Base-by-base conservation (phyloP, 2,113 vertebrate species). In the Hiodon alosoides region DNA sequence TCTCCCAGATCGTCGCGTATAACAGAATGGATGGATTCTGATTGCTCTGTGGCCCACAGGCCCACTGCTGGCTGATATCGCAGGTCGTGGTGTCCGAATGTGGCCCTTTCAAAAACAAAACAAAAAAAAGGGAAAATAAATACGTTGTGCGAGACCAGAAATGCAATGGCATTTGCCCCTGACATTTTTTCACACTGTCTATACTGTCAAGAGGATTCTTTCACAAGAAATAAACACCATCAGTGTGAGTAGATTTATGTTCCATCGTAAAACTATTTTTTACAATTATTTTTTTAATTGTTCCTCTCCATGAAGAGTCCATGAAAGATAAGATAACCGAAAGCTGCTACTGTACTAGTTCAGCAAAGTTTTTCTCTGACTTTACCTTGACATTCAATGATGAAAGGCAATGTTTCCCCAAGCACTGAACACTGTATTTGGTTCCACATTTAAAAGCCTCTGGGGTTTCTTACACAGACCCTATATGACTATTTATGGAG, bases 341-440 rank as follows among this genome's bases (percentile, higher is more conserved):
- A 67, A 82, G 85, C 79, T 77, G 80, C 82, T 84, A 87, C 86
- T 88, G 80, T 86, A 83, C 71, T 78, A 74, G 84, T 79, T 59
- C 85, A 85, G 87, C 75, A 64, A 77, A 72, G 72, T 78, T 79
- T 67, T 79, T 78, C 58, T 64, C 60, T 69, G 78, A 80, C 76
- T 81, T 77, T 59, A 13, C 78, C 66, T 67, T 77, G 72, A 80
- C 83, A 79, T 77, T 79, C 58, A 67, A 78, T 70, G 65, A 46
- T 75, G 77, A 71, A 53, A 77, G 71, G 60, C 48, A n/a, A 59
- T 50, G 48, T 54, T 11, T 57, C 66, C 47, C 73, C 10, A 48
- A 31, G 59, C 69, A 80, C 76, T 74, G 77, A 72, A 73, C 72
- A 57, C 61, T 71, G 62, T 59, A 54, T 81, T 81, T 81, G 75